Percentiles rank a stretch among this genome's conserved stretches.
phyloP scores from a whole-genome alignment of 2,888 invertebrate genomes.

The Cheilosia variabilis region DNA sequence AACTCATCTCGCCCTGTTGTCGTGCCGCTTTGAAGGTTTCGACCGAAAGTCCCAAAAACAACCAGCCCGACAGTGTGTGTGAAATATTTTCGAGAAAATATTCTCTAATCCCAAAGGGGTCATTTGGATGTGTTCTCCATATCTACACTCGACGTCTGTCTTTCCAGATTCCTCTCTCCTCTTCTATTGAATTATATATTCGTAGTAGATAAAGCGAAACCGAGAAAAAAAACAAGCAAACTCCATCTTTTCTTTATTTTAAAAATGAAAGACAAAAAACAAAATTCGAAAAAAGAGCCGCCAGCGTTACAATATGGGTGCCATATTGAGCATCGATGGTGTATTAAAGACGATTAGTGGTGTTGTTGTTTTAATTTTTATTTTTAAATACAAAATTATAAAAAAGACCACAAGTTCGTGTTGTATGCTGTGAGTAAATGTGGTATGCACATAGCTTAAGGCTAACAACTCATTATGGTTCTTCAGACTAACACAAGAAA shows the following conservation, averaged over 20 bases:
- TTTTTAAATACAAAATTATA: slow-evolving; percentile 57
- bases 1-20: slow-evolving; percentile 61
- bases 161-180: slow-evolving; percentile 4
- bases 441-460: slow-evolving; percentile 77
- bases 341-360: slow-evolving; percentile 71
- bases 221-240: slow-evolving; percentile 25
- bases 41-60: background rate
- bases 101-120: slow-evolving; percentile 68
- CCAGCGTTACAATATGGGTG: slow-evolving; percentile 69
- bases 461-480: slow-evolving; percentile 77
- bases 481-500: slow-evolving; percentile 59
- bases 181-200: slow-evolving; percentile 46
- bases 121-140: slow-evolving; percentile 57
- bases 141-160: slow-evolving; percentile 10
- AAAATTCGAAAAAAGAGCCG: slow-evolving; percentile 42
- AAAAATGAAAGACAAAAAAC: slow-evolving; percentile 35
- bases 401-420: slow-evolving; percentile 67
- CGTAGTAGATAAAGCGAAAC: slow-evolving; percentile 55
- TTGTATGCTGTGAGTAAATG: slow-evolving; percentile 75
- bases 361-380: slow-evolving; percentile 69
- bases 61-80: slow-evolving; percentile 30
- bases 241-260: slow-evolving; percentile 52
- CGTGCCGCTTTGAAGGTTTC: slow-evolving; percentile 57
- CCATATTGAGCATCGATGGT: slow-evolving; percentile 75
- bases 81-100: slow-evolving; percentile 42